A percentile compares a stretch with the other conserved stretches of the same genome.
These are phyloP conservation scores for Petrophora chlorosata DNA, from an alignment of 2,888 invertebrate genomes.

Conservation along the genomic window DNA sequence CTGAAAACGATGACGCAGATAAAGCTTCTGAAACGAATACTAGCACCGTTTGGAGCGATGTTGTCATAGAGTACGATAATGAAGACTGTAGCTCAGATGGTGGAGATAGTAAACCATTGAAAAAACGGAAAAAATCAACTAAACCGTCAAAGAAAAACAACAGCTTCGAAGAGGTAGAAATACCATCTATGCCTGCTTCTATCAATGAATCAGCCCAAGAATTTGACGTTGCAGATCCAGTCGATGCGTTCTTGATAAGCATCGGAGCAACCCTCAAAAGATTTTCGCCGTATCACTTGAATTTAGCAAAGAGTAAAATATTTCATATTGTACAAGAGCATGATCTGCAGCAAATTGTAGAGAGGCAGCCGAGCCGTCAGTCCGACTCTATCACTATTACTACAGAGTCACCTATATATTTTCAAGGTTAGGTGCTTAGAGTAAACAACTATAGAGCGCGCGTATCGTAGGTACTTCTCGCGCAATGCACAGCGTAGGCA, in stretches of 20 bases:
- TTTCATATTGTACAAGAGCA: slow-evolving; percentile 76
- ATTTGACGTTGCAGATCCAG: slow-evolving; percentile 64
- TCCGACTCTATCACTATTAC: slow-evolving; percentile 51
- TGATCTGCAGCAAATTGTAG: slow-evolving; percentile 74
- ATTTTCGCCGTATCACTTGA: slow-evolving; percentile 73
- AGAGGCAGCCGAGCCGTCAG: slow-evolving; percentile 48
- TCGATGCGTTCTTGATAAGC: slow-evolving; percentile 71
- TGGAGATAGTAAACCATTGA: slow-evolving; percentile 41
- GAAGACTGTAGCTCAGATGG: slow-evolving; percentile 43
- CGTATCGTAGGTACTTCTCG: no score
- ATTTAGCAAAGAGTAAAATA: slow-evolving; percentile 76
- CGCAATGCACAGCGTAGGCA: no score
- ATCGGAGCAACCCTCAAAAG: slow-evolving; percentile 72
- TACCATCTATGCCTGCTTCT: slow-evolving; percentile 41
- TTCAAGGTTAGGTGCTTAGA: slow-evolving; percentile 30
- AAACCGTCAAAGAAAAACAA: slow-evolving; percentile 43
- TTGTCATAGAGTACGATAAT: slow-evolving; percentile 39
- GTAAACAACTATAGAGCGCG: no score
- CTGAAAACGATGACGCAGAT: slow-evolving; percentile 38
- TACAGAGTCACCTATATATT: slow-evolving; percentile 37
- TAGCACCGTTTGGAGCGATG: slow-evolving; percentile 26
- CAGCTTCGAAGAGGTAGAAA: slow-evolving; percentile 36
- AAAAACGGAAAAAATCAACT: slow-evolving; percentile 37
- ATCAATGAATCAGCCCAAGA: slow-evolving; percentile 50
- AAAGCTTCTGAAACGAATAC: slow-evolving; percentile 7